A percentile compares a stretch with the other conserved stretches of the same genome.
Evolutionary conservation across 2,113 vertebrate species (phyloP).

Genomic region (Podiceps cristatus): DNA sequence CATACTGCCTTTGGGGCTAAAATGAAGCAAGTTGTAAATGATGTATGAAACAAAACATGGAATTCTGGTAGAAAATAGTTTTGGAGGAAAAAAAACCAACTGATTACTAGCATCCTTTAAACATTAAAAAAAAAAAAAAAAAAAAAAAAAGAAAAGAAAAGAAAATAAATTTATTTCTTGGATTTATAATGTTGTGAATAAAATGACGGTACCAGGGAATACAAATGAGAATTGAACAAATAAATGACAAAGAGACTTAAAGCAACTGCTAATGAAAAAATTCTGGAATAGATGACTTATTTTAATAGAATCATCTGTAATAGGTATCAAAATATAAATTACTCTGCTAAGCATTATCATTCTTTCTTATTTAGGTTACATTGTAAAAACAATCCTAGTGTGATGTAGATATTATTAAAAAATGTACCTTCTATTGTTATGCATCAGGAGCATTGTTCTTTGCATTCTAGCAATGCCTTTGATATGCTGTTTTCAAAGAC

Average conservation of each 20-base stretch:
- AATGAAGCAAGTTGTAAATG: neutral
- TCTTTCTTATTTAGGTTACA: constrained; percentile 19
- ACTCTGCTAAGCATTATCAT: neutral
- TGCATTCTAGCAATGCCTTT: neutral
- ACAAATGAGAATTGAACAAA: neutral
- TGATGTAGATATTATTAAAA: neutral
- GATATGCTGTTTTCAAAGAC: neutral
- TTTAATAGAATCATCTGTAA: constrained; percentile 21
- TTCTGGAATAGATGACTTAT: neutral
- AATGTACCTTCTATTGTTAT: neutral
- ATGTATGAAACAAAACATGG: neutral
- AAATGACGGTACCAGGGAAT: neutral
- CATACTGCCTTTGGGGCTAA: neutral
- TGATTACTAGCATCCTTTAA: neutral
- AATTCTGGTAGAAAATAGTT: neutral
- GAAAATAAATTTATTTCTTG: neutral
- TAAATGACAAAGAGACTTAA: neutral
- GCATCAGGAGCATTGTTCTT: neutral
- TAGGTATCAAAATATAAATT: neutral
- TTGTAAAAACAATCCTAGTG: neutral
- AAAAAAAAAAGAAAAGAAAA: neutral
- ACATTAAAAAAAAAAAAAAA: neutral
- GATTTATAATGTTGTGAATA: constrained; percentile 11
- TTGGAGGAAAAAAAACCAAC: neutral
- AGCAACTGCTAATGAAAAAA: constrained; percentile 12